Base-by-base conservation (phyloP, 2,113 vertebrate species). In the Vidua chalybeata region DNA sequence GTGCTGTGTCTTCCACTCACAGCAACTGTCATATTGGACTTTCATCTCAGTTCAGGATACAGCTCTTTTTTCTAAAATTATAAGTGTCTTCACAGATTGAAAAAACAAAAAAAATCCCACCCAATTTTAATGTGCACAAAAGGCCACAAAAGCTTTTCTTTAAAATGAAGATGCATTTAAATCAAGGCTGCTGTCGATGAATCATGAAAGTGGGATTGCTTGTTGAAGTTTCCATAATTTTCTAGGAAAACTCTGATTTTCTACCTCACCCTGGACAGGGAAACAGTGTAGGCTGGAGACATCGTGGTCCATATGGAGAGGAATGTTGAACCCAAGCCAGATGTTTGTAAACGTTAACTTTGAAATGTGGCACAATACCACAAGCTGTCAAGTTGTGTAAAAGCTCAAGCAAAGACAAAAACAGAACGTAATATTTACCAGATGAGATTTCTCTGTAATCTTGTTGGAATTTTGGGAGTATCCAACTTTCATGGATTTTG, bases 351-450 rank as follows among this genome's bases (percentile, higher is more conserved):
- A 98, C 96, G 97, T 98, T 97, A 96, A 96, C 98, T 98, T 98
- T 94, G 96, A 98, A 98, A 98, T 98, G 98, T 98, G 98, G 98
- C 98, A 98, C 97, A 97, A 96, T 97, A 98, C 98, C 98, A 97
- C 98, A 97, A 97, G 95, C 98, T 98, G 98, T 98, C 98, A 98
- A 98, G 90, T 98, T 97, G 97, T 98, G 98, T 98, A 98, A 98
- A 98, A 98, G 96, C 96, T 97, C 97, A 97, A 98, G 97, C 96
- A 95, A 97, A 98, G 98, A 98, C 98, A 98, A 98, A 98, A 98
- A 98, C 98, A 98, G 97, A 98, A 97, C 51, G 67, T 98, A 99
- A 99, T 98, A 98, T 98, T 98, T 98, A 98, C 98, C 98, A 98
- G 98, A 98, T 98, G 98, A 98, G 97, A 97, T 97, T 98, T 97